phyloP scores from a whole-genome alignment of 2,888 invertebrate genomes.

The Apocheima hispidaria region DNA sequence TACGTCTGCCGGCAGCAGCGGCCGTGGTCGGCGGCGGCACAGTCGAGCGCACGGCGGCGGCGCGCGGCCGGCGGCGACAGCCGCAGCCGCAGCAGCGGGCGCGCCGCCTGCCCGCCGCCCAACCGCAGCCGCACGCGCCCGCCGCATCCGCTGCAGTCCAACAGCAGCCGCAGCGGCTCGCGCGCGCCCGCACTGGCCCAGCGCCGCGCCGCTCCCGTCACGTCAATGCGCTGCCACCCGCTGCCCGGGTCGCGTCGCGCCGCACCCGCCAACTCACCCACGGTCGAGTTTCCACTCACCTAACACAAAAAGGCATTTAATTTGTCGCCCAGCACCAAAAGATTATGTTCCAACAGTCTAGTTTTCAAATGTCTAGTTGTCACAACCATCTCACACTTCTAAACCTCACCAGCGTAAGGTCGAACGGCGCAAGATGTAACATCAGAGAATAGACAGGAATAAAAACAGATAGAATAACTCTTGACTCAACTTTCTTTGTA shows the following conservation, averaged over 20 bases:
- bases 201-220: conserved; percentile 91
- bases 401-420: too few species aligned
- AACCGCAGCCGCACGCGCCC: conserved; percentile 90
- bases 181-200: conserved; percentile 88
- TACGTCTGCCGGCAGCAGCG: conserved; percentile 95
- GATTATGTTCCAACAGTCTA: neutral
- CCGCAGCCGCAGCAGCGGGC: conserved; percentile 94
- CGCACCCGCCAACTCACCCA: conserved; percentile 77
- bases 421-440: too few species aligned
- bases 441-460: too few species aligned
- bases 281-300: conserved; percentile 87
- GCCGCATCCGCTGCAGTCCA: conserved; percentile 94
- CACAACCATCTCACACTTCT: too few species aligned
- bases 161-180: conserved; percentile 89
- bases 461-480: too few species aligned
- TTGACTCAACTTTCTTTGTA: too few species aligned
- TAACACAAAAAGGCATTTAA: conserved; percentile 13
- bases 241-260: conserved; percentile 86
- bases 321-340: neutral
- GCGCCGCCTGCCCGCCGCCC: conserved; percentile 86
- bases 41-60: conserved; percentile 93
- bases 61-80: conserved; percentile 90
- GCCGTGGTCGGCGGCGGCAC: conserved; percentile 86
- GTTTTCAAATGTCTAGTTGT: too few species aligned
- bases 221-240: conserved; percentile 95